phyloP scores from a whole-genome alignment of 2,888 invertebrate species.

The Molorchus minor region DNA sequence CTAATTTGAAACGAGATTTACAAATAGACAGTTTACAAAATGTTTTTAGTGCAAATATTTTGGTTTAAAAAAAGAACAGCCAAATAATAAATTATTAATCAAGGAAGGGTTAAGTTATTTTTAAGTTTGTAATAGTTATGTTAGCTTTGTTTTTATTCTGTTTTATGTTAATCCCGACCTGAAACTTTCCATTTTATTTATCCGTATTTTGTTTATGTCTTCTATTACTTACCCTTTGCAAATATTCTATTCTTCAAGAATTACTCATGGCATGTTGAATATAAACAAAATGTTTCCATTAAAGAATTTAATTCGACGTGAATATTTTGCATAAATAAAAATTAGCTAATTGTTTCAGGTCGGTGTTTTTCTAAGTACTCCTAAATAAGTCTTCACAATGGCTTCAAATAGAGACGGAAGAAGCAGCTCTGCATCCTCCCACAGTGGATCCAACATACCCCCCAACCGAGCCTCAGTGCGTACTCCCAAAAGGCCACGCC shows the following conservation, averaged over 20 bases:
- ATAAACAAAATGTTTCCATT: neutral
- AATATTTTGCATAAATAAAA: constrained; percentile 2
- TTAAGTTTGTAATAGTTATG: too few species aligned
- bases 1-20: too few species aligned
- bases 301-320: neutral
- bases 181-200: constrained; percentile 46
- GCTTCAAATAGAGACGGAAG: constrained; percentile 62
- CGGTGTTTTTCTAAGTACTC: constrained; percentile 51
- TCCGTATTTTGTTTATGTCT: constrained; percentile 10
- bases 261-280: neutral
- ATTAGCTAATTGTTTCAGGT: constrained; percentile 67
- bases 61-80: too few species aligned
- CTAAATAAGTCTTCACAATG: constrained; percentile 45
- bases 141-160: constrained; percentile 19
- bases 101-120: too few species aligned
- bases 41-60: too few species aligned
- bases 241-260: too few species aligned
- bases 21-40: too few species aligned
- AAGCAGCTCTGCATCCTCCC: constrained; percentile 61
- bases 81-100: too few species aligned
- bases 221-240: neutral
- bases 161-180: constrained; percentile 49
- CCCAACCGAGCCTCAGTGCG: constrained; percentile 61
- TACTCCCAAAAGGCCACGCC: constrained; percentile 64
- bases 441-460: constrained; percentile 59